Conservation (phyloP, 2,888 invertebrate genomes). For the Cheilosia impressa region DNA sequence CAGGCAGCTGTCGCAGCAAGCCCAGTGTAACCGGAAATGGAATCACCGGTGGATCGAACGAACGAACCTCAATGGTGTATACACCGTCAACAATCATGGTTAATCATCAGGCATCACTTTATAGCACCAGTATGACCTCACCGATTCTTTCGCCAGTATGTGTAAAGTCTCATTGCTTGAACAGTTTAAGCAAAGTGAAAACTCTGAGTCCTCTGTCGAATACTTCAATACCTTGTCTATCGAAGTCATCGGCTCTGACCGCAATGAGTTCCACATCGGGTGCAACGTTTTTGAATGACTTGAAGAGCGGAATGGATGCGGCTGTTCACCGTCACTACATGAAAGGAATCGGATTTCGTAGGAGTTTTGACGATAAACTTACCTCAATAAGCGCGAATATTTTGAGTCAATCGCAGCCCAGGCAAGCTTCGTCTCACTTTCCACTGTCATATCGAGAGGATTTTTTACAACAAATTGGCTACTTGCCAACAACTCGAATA, state of each 20-base stretch:
- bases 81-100: slow-evolving; percentile 58
- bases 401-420: slow-evolving; percentile 67
- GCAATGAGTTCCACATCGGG: slow-evolving; percentile 55
- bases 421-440: slow-evolving; percentile 81
- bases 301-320: slow-evolving; percentile 52
- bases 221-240: slow-evolving; percentile 64
- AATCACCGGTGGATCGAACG: slow-evolving; percentile 57
- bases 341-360: slow-evolving; percentile 81
- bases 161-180: slow-evolving; percentile 76
- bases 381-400: slow-evolving; percentile 69
- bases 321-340: slow-evolving; percentile 75
- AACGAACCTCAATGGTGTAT: slow-evolving; percentile 75
- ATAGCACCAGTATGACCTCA: slow-evolving; percentile 67
- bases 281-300: slow-evolving; percentile 50
- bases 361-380: slow-evolving; percentile 83
- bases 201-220: slow-evolving; percentile 78
- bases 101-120: slow-evolving; percentile 57
- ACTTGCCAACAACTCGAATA: slow-evolving; percentile 82
- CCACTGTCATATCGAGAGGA: slow-evolving; percentile 83
- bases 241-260: slow-evolving; percentile 68
- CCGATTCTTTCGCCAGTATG: slow-evolving; percentile 70
- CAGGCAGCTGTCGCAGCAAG: slow-evolving; percentile 76
- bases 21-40: slow-evolving; percentile 73
- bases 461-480: slow-evolving; percentile 83
- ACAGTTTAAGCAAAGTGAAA: slow-evolving; percentile 79